These are phyloP conservation scores for Melanostoma mellinum DNA, from an alignment of 2,888 invertebrate species.

Conservation along the genomic window DNA sequence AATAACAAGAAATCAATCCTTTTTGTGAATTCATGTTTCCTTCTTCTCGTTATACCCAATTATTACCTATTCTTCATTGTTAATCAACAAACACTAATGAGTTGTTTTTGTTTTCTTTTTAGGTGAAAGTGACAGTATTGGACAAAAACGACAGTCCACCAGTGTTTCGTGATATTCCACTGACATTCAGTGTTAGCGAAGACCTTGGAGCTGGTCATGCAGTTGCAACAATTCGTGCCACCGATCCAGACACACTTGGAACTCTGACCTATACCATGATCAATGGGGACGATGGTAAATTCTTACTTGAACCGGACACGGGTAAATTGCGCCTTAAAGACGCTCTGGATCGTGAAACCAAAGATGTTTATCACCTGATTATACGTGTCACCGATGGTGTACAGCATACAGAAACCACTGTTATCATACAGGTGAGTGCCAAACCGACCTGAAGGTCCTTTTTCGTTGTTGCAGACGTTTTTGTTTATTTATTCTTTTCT, in stretches of 20 bases:
- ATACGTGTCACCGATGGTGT: conserved; percentile 95
- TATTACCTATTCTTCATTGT: not conserved
- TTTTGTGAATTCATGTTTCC: no score
- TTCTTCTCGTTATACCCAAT: no score
- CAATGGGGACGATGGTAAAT: conserved; percentile 86
- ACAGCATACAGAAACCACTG: conserved; percentile 90
- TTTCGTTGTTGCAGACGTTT: not conserved
- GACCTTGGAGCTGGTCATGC: conserved; percentile 91
- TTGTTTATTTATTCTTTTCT: conserved; percentile 1
- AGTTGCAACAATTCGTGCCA: conserved; percentile 89
- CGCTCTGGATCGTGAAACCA: conserved; percentile 91
- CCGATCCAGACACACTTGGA: conserved; percentile 93
- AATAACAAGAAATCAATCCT: no score
- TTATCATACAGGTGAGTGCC: conserved; percentile 89
- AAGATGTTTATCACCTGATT: conserved; percentile 89
- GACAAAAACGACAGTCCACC: conserved; percentile 99
- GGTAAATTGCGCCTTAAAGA: conserved; percentile 90
- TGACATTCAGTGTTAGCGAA: conserved; percentile 90
- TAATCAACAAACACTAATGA: not conserved
- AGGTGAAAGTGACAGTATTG: conserved; percentile 92
- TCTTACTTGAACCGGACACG: conserved; percentile 87
- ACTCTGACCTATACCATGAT: conserved; percentile 89
- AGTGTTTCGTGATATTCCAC: conserved; percentile 89
- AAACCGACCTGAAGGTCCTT: conserved; percentile 63
- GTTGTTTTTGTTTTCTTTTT: not conserved